Percentiles rank a stretch among this genome's conserved stretches.
Conservation (phyloP, 1,140 invertebrate species). For the Cotesia typhae region DNA sequence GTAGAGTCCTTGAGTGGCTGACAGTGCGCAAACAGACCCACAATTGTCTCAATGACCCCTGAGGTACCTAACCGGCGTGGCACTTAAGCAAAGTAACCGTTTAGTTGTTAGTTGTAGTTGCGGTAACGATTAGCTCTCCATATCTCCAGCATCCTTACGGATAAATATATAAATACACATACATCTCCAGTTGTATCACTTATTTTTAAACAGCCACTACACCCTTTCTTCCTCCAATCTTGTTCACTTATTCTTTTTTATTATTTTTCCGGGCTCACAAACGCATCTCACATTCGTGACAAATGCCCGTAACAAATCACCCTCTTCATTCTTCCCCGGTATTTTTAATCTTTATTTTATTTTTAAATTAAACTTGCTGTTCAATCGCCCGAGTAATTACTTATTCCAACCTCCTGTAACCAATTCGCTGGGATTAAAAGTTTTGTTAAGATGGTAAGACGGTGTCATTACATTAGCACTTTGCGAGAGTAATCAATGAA, state of each 20-base stretch:
- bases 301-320: slow-evolving; percentile 10
- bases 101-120: slow-evolving; percentile 8
- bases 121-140: slow-evolving; percentile 51
- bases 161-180: background rate
- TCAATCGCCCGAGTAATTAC: slow-evolving; percentile 20
- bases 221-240: background rate
- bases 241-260: background rate
- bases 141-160: too few species aligned
- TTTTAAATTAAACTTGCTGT: background rate
- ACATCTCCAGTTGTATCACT: background rate
- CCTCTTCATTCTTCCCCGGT: background rate
- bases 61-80: slow-evolving; percentile 12
- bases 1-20: slow-evolving; percentile 44
- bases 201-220: slow-evolving; percentile 9
- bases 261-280: background rate
- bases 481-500: background rate
- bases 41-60: slow-evolving; percentile 64
- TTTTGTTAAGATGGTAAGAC: background rate
- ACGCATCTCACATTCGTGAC: background rate
- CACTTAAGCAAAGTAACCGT: slow-evolving; percentile 60
- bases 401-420: slow-evolving; percentile 5
- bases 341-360: slow-evolving; percentile 2
- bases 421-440: slow-evolving; percentile 1
- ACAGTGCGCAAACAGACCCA: slow-evolving; percentile 61
- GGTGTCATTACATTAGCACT: slow-evolving; percentile 10